phyloP scores from a whole-genome alignment of 2,113 vertebrate genomes.

The Panthera tigris region DNA sequence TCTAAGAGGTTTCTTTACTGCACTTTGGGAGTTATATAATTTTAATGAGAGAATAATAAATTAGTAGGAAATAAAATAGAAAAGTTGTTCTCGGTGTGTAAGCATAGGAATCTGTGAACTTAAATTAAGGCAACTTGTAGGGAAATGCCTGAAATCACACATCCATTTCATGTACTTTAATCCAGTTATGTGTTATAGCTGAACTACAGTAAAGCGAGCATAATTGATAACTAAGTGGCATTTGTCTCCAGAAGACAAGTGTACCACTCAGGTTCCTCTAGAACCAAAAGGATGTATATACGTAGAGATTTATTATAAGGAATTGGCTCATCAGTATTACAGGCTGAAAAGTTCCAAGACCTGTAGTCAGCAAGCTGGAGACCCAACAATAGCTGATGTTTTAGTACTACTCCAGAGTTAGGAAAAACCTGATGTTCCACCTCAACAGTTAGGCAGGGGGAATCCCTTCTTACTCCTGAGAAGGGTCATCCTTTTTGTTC shows the following conservation, averaged over 20 bases:
- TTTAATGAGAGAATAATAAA: constrained; percentile 4
- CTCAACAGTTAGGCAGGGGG: background rate
- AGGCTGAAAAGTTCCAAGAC: background rate
- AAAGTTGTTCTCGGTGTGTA: background rate
- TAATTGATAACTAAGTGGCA: background rate
- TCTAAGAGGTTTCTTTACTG: background rate
- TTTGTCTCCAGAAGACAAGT: background rate
- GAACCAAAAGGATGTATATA: background rate
- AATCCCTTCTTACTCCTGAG: background rate
- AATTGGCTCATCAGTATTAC: background rate
- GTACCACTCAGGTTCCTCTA: background rate
- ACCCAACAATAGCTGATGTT: background rate
- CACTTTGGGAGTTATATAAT: background rate
- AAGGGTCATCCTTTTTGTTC: background rate
- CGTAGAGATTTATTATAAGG: background rate
- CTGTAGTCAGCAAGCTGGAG: background rate
- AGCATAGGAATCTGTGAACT: background rate
- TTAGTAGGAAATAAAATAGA: background rate
- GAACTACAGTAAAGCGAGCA: background rate
- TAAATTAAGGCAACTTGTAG: background rate
- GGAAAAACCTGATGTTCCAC: background rate
- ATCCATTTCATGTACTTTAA: background rate
- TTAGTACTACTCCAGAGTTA: background rate
- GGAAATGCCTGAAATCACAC: background rate
- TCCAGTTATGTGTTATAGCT: background rate